Base-by-base conservation (phyloP, 2,113 vertebrate species). In the Willisornis vidua region DNA sequence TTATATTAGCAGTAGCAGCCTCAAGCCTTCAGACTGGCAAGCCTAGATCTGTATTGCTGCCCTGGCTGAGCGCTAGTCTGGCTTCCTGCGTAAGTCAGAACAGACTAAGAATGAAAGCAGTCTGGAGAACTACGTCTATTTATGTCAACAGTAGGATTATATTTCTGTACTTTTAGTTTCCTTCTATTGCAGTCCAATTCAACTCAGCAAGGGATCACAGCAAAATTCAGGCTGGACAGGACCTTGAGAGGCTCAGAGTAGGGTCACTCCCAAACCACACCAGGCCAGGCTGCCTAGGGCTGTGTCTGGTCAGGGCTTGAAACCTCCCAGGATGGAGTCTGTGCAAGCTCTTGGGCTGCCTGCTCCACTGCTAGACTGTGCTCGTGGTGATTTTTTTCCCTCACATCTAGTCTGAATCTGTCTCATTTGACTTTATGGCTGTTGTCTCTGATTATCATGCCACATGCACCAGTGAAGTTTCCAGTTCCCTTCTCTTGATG, bases 121-220 rank as follows among this genome's bases (percentile, higher is more conserved):
- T 41, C 82, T 81, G 85, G 55, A 90, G 90, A 93, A 58, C 0
- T 31, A 10, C 63, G 26, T 39, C 65, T 96, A 61, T 83, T 94
- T 96, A 61, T 95, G 83, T 90, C 96, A 95, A 93, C 83, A 94
- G 48, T 20, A 73, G 92, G 93, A 95, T 96, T 96, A 67, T 75
- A 85, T 96, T 94, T 93, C 91, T 79, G 81, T 86, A 84, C 94
- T 93, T 96, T 93, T 90, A 93, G 96, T 96, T 95, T 96, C 93
- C 93, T 96, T 94, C 80, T 23, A 20, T 81, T 92, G 61, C 70
- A 78, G 52, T 85, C 45, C 74, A 70, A 45, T 85, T 71, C 58
- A 87, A 19, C 63, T 89, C 92, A 76, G 89, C 62, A 76, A 63
- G 86, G 86, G 83, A 90, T 84, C 80, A 67, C 9, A 35, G 80